These are phyloP conservation scores for Sus scrofa DNA, from an alignment of 2,113 vertebrate genomes.

Conservation along the genomic window DNA sequence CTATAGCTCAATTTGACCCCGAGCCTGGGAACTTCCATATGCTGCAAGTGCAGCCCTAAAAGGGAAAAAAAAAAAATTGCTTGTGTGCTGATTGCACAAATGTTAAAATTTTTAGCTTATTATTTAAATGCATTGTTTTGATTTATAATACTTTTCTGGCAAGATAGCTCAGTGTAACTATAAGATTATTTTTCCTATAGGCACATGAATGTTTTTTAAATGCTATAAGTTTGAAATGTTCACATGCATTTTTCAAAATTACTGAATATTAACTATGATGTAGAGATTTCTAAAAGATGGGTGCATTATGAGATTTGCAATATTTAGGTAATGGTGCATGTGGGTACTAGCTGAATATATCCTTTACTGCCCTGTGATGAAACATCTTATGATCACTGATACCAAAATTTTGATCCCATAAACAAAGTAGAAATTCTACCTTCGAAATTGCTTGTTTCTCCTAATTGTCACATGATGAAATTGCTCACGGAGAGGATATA, in stretches of 20 bases:
- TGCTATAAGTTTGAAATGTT: not conserved
- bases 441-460: not conserved
- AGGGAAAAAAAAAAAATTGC: not conserved
- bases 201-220: not conserved
- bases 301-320: not conserved
- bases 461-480: not conserved
- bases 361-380: not conserved
- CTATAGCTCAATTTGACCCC: too few species aligned
- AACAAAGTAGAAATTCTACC: not conserved
- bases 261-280: not conserved
- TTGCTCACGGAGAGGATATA: not conserved
- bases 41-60: too few species aligned
- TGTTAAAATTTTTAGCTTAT: not conserved
- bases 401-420: not conserved
- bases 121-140: conserved; percentile 21
- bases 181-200: not conserved
- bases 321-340: not conserved
- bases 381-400: not conserved
- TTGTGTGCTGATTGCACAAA: not conserved
- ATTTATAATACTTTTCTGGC: not conserved
- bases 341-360: not conserved
- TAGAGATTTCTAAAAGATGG: not conserved
- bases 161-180: not conserved
- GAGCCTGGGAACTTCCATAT: too few species aligned
- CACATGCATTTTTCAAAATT: conserved; percentile 45